Evolutionary conservation across 2,797 vertebrate genomes (phyloP).

Genomic region (Ispidina picta): DNA sequence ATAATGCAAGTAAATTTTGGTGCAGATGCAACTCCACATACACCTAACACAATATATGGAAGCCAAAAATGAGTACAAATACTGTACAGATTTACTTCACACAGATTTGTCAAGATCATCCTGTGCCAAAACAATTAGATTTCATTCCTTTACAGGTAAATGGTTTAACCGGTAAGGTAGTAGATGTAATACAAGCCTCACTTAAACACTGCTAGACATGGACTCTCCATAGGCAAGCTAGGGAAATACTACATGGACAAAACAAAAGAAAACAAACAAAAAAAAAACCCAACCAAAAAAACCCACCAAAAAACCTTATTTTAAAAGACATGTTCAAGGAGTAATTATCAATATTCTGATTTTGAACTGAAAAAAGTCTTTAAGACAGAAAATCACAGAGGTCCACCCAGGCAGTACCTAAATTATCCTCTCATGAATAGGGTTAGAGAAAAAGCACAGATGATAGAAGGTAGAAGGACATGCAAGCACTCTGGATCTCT

Average conservation of each 20-base stretch:
- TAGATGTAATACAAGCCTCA: not conserved
- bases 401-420: not conserved
- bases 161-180: not conserved
- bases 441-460: not conserved
- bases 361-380: not conserved
- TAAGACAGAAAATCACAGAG: not conserved
- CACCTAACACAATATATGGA: not conserved
- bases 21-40: not conserved
- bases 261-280: not conserved
- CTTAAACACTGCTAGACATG: not conserved
- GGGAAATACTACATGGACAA: not conserved
- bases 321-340: not conserved
- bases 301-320: no score
- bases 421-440: not conserved
- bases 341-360: not conserved
- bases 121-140: not conserved
- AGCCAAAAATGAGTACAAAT: not conserved
- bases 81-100: not conserved
- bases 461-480: not conserved
- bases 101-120: slow-evolving; percentile 1
- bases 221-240: not conserved
- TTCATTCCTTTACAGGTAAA: not conserved
- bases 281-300: not conserved
- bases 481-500: not conserved
- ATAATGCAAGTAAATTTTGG: not conserved